Evolutionary conservation across 2,113 vertebrate genomes (phyloP).

Genomic region (Heterotilapia buettikoferi): DNA sequence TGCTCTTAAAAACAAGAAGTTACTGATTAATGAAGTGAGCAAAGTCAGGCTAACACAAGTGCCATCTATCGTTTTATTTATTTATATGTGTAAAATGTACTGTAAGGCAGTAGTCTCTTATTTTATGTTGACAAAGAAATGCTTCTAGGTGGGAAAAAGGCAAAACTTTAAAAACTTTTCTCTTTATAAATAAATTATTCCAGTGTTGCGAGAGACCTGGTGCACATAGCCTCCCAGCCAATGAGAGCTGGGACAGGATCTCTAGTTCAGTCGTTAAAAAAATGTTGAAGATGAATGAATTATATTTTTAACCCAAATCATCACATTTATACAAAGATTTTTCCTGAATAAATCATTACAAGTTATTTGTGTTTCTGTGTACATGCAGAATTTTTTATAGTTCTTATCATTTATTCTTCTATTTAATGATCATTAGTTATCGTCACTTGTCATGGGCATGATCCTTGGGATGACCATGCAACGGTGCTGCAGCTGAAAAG

Average conservation of each 20-base stretch:
- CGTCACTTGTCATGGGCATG: accelerated
- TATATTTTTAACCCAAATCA: background rate
- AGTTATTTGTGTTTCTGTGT: background rate
- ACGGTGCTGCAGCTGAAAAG: background rate
- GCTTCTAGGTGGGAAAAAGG: background rate
- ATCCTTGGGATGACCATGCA: background rate
- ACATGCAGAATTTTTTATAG: background rate
- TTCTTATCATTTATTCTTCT: background rate
- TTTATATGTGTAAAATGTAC: background rate
- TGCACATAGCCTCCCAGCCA: background rate
- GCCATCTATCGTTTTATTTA: background rate
- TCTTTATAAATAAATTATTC: background rate
- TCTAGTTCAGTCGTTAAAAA: background rate
- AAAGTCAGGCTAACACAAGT: background rate
- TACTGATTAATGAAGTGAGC: background rate
- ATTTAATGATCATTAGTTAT: background rate
- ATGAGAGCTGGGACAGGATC: background rate
- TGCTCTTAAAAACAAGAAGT: background rate
- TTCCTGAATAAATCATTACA: background rate
- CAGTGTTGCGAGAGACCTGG: background rate
- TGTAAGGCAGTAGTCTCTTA: background rate
- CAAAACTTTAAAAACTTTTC: background rate
- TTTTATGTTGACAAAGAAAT: background rate
- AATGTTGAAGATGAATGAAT: background rate
- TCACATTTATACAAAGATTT: background rate